Base-by-base conservation (phyloP, 2,113 vertebrate species). In the Anhinga anhinga region DNA sequence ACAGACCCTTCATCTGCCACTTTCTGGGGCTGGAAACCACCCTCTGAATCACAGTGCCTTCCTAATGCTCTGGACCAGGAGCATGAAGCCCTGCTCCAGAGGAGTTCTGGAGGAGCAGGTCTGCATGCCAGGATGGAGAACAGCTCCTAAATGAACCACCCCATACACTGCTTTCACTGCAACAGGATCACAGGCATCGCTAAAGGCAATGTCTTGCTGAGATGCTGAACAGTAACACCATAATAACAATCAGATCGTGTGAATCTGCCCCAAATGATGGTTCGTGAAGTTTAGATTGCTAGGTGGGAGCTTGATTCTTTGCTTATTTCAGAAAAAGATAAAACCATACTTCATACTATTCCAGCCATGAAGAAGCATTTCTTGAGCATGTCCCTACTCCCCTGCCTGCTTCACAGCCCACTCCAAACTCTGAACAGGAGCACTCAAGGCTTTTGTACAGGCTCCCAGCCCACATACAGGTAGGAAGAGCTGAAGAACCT, bases 391-490 rank as follows among this genome's bases (percentile, higher is more conserved):
- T 69, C 93, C 86, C 74, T 76, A 77, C 83, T 81, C 56, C 91
- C 56, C 86, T 95, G 88, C 73, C 69, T 91, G 82, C 80, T 72
- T 76, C 70, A 34, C 92, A 95, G 58, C 94, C 92, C 83, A 91
- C 96, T 96, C 77, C 86, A 85, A 61, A 53, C 40, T 55, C 92
- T 50, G 66, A 87, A 86, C 69, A 72, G 89, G 77, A 89, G 83
- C 91, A 93, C 45, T 76, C 13, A 14, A 91, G 62, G 89, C 81
- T 95, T 95, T 91, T 94, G 65, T 95, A 82, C 15, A 0, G 77
- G 73, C 69, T 95, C 91, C 40, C 88, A 82, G 40, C 94, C 94
- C 88, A 97, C 97, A 82, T 40, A 63, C 80, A 95, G 95, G 96
- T 95, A 94, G 93, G 83, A 95, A 87, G 19, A 92, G 65, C 72